Base-by-base conservation (phyloP, 2,888 invertebrate genomes). In the Eupeodes luniger region DNA sequence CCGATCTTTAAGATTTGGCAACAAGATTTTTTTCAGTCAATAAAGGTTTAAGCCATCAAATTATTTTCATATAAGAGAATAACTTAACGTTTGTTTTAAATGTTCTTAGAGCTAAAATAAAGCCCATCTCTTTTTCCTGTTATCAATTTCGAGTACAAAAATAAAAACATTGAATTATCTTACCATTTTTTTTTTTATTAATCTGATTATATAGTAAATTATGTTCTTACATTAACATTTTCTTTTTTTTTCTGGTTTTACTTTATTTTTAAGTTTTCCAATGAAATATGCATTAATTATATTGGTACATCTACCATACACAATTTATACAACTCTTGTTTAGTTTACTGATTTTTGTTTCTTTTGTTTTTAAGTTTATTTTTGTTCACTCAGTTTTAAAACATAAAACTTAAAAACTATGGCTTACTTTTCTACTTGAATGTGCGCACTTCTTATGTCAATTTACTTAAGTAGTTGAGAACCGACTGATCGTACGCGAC, bases 191-290 rank as follows among this genome's bases (percentile, higher is more conserved):
- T n/a, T n/a, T 81, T 81, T 88, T 84, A 88, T 88, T 88, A 74
- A 88, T 88, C 85, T 81, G 88, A 85, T 88, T 88, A 88, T 88
- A 75, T 84, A 80, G 87, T 87, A 87, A 87, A 87, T 87, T 80
- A 83, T 77, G 67, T 77, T 51, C 83, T 87, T 87, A 87, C 64
- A 87, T 27, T 77, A 87, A 55, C 47, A 70, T 66, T 74, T 79
- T 79, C 9, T 78, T 66, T 78, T 66, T 78, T 57, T 34, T 61
- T 40, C 40, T 67, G 9, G n/a, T 51, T 44, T 82, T 53, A 59
- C 14, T 72, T 72, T 27, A 16, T 75, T 51, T 72, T 72, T 19
- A 72, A 51, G 40, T 64, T 78, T 27, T 79, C 49, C 79, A 83
- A 80, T 80, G 49, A 83, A 55, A 53, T 83, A 76, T 70, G 59